Percentiles rank a stretch among this genome's conserved stretches.
Conservation (phyloP, 2,888 invertebrate genomes). For the Pandemis cinnamomeana region DNA sequence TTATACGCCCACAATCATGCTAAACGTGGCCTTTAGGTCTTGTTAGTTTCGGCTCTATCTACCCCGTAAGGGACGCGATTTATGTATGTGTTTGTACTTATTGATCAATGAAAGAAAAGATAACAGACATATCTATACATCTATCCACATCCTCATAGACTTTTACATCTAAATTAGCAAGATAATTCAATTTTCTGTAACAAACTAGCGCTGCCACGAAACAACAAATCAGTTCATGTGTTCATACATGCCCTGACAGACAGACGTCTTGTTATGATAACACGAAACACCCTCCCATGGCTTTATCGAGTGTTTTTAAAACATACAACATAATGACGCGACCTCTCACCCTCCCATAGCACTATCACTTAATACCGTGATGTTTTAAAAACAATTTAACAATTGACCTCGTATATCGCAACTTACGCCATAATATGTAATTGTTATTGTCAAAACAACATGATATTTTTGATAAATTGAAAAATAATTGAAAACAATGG, state of each 20-base stretch:
- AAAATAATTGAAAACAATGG: neutral
- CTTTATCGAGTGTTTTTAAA: neutral
- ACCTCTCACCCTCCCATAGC: neutral
- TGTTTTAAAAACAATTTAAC: neutral
- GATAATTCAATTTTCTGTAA: too few relatives aligned
- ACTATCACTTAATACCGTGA: neutral
- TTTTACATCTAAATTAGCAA: too few relatives aligned
- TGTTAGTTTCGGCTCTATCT: too few relatives aligned
- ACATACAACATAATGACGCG: neutral
- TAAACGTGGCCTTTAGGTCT: too few relatives aligned
- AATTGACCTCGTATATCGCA: neutral
- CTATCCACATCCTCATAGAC: too few relatives aligned
- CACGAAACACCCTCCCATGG: neutral
- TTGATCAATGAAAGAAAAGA: too few relatives aligned
- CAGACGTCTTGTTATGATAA: neutral
- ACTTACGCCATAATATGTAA: constrained; percentile 4
- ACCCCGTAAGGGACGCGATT: too few relatives aligned
- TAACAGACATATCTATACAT: too few relatives aligned
- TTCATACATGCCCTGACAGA: neutral
- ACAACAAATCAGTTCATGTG: too few relatives aligned
- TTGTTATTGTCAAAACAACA: constrained; percentile 4
- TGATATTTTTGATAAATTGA: neutral
- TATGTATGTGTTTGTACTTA: too few relatives aligned
- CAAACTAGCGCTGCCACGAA: too few relatives aligned
- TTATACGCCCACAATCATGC: too few relatives aligned